These are phyloP conservation scores for Oreochromis grahami DNA, from an alignment of 2,797 vertebrate genomes.

Conservation along the genomic window DNA sequence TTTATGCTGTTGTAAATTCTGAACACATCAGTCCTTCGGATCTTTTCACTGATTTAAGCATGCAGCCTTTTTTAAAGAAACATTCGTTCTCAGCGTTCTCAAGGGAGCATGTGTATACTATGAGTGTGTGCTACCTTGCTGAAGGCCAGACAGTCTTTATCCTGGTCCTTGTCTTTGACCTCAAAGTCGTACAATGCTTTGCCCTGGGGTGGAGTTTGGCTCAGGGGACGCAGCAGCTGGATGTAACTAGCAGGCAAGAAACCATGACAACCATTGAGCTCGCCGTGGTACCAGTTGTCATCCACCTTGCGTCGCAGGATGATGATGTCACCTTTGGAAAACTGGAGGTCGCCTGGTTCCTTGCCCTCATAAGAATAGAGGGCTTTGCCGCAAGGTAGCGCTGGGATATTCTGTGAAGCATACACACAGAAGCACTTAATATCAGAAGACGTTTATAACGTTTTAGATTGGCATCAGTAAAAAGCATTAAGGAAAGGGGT, in stretches of 20 bases:
- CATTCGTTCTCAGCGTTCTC: background rate
- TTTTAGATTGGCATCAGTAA: background rate
- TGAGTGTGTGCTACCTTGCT: slow-evolving; percentile 82
- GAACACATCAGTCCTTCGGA: background rate
- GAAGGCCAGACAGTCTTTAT: slow-evolving; percentile 97
- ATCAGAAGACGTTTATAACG: background rate
- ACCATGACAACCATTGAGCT: slow-evolving; percentile 90
- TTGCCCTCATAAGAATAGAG: slow-evolving; percentile 97
- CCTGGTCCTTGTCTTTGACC: slow-evolving; percentile 97
- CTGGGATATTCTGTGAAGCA: slow-evolving; percentile 83
- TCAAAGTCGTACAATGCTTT: slow-evolving; percentile 98
- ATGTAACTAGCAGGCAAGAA: slow-evolving; percentile 95
- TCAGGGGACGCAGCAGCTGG: slow-evolving; percentile 89
- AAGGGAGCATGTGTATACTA: background rate
- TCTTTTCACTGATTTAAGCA: background rate
- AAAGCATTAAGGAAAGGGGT: background rate
- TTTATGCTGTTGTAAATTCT: slow-evolving; percentile 1
- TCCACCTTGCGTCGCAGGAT: slow-evolving; percentile 92
- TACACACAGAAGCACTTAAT: background rate
- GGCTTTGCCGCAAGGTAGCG: slow-evolving; percentile 92
- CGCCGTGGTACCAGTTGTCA: slow-evolving; percentile 96
- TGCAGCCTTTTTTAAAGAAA: background rate
- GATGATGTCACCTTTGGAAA: slow-evolving; percentile 95
- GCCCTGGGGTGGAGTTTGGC: slow-evolving; percentile 90
- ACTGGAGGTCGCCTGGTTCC: slow-evolving; percentile 94